Base-by-base conservation (phyloP, 2,113 vertebrate species). In the Phasianus colchicus region DNA sequence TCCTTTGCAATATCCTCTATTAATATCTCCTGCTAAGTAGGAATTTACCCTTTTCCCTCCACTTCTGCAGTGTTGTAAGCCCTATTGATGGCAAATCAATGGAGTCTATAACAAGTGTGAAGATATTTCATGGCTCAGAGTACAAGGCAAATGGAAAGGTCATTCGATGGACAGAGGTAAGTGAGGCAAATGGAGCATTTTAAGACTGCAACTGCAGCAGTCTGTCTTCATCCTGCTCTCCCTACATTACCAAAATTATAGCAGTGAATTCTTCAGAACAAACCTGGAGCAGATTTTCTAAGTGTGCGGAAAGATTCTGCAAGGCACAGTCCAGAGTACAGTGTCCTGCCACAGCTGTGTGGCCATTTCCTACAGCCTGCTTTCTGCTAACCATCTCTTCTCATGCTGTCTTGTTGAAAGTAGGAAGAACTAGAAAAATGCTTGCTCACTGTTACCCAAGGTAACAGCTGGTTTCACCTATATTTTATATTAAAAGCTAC, bases 61-160 rank as follows among this genome's bases (percentile, higher is more conserved):
- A 10, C 75, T 83, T 36, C 83, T 78, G 45, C 84, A 99, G 99
- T 3, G 98, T 99, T 70, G 93, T 99, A 93, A 99, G 99, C 94
- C 99, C 99, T 3, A 99, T 99, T 38, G 99, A 99, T 82, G 99
- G 99, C 52, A 99, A 99, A 95, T 99, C 98, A 2, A 99, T 99
- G 99, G 99, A 99, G 96, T 99, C 99, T 6, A 98, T 99, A 95
- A 98, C 98, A 91, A 99, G 99, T 11, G 98, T 99, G 93, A 99
- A 99, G 98, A 99, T 99, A 97, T 99, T 99, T 94, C 99, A 99
- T 21, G 99, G 99, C 84, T 99, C 99, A 0, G 99, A 99, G 96
- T 99, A 99, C 97, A 99, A 99, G 98, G 98, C 99, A 24, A 99
- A 99, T 5, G 99, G 99, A 50, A 99, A 99, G 96, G 99, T 99